A percentile compares a stretch with the other conserved stretches of the same genome.
Evolutionary conservation across 2,888 invertebrate species (phyloP).

Genomic region (Thecocarcelia acutangulata): DNA sequence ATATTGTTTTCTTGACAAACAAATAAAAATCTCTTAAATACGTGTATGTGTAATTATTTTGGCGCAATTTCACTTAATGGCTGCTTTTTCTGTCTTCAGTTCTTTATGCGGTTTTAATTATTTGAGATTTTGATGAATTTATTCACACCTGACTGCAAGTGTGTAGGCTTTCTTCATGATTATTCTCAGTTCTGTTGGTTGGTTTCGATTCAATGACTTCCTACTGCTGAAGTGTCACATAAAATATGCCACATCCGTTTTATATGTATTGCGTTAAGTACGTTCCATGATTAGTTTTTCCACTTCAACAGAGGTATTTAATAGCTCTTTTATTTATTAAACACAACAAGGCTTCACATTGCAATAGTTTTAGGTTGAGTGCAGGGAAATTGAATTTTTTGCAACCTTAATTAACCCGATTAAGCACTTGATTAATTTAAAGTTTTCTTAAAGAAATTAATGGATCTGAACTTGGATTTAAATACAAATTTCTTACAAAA

Average conservation of each 20-base stretch:
- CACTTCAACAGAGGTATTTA: conserved; percentile 56
- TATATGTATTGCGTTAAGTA: conserved; percentile 15
- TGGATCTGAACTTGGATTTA: not conserved
- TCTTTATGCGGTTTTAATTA: conserved; percentile 30
- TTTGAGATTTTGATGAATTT: conserved; percentile 43
- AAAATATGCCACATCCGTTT: conserved; percentile 79
- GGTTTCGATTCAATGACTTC: conserved; percentile 45
- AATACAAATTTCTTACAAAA: no score
- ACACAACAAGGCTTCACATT: conserved; percentile 2
- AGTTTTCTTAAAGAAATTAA: conserved; percentile 21
- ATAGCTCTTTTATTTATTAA: conserved; percentile 1
- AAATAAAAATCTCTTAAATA: conserved; percentile 26
- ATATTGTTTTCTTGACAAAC: conserved; percentile 58
- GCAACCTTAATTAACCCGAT: conserved; percentile 79
- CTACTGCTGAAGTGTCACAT: conserved; percentile 72
- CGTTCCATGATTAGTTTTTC: conserved; percentile 41
- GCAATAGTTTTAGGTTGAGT: conserved; percentile 3
- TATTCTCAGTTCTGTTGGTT: conserved; percentile 43
- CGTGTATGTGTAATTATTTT: conserved; percentile 31
- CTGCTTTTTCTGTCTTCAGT: not conserved
- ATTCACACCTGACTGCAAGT: conserved; percentile 64
- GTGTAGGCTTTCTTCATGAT: conserved; percentile 30
- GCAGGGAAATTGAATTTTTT: conserved; percentile 34
- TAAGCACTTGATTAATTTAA: conserved; percentile 77
- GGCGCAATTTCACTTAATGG: conserved; percentile 58